Evolutionary conservation across 2,888 invertebrate species (phyloP).

Genomic region (Anaspis maculata): DNA sequence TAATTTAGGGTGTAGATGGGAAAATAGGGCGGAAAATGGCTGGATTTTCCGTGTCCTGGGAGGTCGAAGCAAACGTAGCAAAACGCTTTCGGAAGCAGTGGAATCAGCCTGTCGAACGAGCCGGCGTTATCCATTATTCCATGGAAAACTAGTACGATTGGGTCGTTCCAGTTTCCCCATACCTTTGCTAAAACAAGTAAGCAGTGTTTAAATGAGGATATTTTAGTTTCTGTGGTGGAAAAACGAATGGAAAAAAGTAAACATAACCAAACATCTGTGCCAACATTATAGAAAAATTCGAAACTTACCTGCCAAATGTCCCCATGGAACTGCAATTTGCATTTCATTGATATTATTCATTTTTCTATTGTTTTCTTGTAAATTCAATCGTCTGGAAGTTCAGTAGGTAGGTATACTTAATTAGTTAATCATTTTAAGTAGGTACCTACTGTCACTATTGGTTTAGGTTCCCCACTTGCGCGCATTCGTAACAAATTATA

Average conservation of each 20-base stretch:
- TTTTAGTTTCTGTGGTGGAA: no score
- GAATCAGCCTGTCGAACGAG: conserved; percentile 49
- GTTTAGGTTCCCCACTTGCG: no score
- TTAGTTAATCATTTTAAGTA: no score
- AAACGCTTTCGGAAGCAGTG: conserved; percentile 43
- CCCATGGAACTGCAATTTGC: conserved; percentile 30
- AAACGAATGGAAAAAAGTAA: neutral
- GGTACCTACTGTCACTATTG: no score
- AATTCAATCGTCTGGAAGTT: no score
- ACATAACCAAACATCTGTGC: neutral
- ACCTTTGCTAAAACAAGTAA: conserved; percentile 49
- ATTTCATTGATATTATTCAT: no score
- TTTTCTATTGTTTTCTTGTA: no score
- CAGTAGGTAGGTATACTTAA: no score
- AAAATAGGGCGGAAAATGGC: conserved; percentile 41
- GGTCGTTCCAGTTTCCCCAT: conserved; percentile 50
- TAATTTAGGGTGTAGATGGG: conserved; percentile 40
- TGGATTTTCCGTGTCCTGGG: conserved; percentile 55
- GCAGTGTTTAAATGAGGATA: no score
- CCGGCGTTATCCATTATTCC: conserved; percentile 54
- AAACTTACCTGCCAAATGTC: conserved; percentile 22
- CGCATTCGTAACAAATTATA: no score
- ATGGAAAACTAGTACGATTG: conserved; percentile 51
- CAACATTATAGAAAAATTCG: neutral
- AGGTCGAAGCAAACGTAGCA: conserved; percentile 47